These are phyloP conservation scores for Drosophila insularis DNA, from an alignment of 1,140 invertebrate genomes.

Conservation along the genomic window DNA sequence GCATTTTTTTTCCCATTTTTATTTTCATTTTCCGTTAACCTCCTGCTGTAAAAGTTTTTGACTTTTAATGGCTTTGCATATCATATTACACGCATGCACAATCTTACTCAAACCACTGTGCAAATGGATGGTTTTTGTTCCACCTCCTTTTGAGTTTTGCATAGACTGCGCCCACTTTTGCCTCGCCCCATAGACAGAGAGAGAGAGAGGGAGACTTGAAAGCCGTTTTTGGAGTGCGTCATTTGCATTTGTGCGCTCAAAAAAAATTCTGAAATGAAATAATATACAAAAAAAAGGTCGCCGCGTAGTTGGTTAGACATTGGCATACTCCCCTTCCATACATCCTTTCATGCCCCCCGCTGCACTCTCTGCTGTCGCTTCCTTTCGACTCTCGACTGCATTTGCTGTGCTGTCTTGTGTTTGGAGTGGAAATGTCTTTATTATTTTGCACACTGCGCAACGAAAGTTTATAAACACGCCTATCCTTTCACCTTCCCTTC, in stretches of 20 bases:
- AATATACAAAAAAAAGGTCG: conserved; percentile 49
- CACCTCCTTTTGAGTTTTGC: conserved; percentile 21
- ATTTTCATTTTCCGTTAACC: not conserved
- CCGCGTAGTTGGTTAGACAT: conserved; percentile 43
- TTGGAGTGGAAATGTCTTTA: conserved; percentile 47
- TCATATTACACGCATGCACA: not conserved
- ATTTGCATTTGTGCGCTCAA: conserved; percentile 69
- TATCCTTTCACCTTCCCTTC: conserved; percentile 36
- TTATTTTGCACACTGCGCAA: conserved; percentile 48
- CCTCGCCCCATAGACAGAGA: conserved; percentile 25
- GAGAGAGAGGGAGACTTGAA: not conserved
- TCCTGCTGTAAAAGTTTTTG: not conserved
- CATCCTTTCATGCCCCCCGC: not conserved
- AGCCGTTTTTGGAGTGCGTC: conserved; percentile 47
- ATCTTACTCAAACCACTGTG: conserved; percentile 24
- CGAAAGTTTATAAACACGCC: conserved; percentile 58
- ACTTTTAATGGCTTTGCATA: conserved; percentile 3
- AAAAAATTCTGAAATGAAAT: conserved; percentile 2
- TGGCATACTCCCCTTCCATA: conserved; percentile 15
- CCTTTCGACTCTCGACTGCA: conserved; percentile 14
- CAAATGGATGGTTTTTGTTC: conserved; percentile 20
- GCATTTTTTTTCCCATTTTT: not conserved
- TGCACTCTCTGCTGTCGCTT: conserved; percentile 6
- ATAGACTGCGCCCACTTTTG: conserved; percentile 54
- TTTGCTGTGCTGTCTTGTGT: conserved; percentile 22